These are phyloP conservation scores for Sebastes minor DNA, from an alignment of 2,797 vertebrate species.

Conservation along the genomic window DNA sequence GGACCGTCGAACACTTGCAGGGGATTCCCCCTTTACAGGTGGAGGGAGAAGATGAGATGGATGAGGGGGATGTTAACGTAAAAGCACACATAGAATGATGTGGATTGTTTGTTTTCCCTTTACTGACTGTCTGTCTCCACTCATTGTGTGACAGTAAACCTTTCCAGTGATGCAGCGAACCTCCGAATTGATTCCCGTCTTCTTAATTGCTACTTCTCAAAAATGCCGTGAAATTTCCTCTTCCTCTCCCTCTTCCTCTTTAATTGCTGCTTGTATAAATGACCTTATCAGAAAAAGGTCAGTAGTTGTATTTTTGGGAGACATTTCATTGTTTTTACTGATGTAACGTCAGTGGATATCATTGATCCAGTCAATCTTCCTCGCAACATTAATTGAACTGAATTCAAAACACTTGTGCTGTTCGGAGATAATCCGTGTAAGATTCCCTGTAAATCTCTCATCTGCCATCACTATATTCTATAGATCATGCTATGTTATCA, in stretches of 20 bases:
- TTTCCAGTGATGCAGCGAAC: background rate
- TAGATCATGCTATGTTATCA: background rate
- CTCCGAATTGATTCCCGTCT: constrained; percentile 16
- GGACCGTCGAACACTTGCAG: constrained; percentile 25
- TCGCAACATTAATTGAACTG: background rate
- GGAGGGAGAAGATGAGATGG: constrained; percentile 11
- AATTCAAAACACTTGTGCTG: background rate
- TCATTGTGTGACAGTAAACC: background rate
- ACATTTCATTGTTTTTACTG: constrained; percentile 37
- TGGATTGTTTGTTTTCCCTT: constrained; percentile 8
- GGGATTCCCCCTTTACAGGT: constrained; percentile 56
- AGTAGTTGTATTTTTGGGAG: constrained; percentile 39
- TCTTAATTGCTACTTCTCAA: constrained; percentile 38
- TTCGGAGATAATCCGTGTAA: background rate
- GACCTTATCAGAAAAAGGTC: constrained; percentile 63
- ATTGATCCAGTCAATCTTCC: constrained; percentile 27
- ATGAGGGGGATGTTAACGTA: constrained; percentile 2
- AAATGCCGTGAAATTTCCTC: background rate
- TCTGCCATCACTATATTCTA: background rate
- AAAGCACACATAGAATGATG: background rate
- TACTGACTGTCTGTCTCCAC: background rate
- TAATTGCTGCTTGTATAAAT: constrained; percentile 46
- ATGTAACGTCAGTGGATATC: background rate
- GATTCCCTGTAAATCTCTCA: background rate
- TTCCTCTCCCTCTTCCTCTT: constrained; percentile 9